Percentiles rank a stretch among this genome's conserved stretches.
These are phyloP conservation scores for Hydractinia symbiolongicarpus DNA, from an alignment of 30 jellyfish, hydroid and myxozoan genomes.

Conservation along the genomic window DNA sequence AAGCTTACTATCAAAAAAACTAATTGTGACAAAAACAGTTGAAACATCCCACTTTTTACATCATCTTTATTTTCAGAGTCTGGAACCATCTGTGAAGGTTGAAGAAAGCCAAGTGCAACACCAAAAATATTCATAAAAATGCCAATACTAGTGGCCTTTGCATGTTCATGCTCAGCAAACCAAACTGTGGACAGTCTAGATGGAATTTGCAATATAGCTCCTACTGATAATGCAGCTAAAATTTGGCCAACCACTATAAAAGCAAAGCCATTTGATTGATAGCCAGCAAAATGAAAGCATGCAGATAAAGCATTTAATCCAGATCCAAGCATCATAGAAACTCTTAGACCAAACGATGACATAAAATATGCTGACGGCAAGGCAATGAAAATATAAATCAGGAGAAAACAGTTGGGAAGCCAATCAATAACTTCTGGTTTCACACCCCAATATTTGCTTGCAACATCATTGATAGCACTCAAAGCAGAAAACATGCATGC, in stretches of 20 bases:
- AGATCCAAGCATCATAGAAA: conserved; percentile 52
- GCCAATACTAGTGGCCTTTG: conserved; percentile 72
- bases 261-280: conserved; percentile 37
- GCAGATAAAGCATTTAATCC: conserved; percentile 51
- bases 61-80: conserved; percentile 31
- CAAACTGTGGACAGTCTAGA: conserved; percentile 78
- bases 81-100: conserved; percentile 56
- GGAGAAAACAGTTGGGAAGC: conserved; percentile 62
- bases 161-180: conserved; percentile 87
- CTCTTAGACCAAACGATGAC: conserved; percentile 56
- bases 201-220: conserved; percentile 70
- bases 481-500: conserved; percentile 57
- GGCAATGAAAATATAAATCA: conserved; percentile 57
- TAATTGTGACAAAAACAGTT: conserved; percentile 45
- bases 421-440: conserved; percentile 42
- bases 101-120: conserved; percentile 76
- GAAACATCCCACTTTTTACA: conserved; percentile 36
- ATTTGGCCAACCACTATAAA: conserved; percentile 64
- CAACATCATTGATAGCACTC: conserved; percentile 50
- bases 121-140: conserved; percentile 72
- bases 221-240: conserved; percentile 64
- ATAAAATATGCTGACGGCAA: conserved; percentile 64
- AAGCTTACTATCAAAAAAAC: conserved; percentile 33
- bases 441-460: conserved; percentile 40
- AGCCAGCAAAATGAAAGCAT: conserved; percentile 58